Percentiles rank a stretch among this genome's conserved stretches.
Conservation (phyloP, 1,140 invertebrate species). For the Lanistes nyassanus region DNA sequence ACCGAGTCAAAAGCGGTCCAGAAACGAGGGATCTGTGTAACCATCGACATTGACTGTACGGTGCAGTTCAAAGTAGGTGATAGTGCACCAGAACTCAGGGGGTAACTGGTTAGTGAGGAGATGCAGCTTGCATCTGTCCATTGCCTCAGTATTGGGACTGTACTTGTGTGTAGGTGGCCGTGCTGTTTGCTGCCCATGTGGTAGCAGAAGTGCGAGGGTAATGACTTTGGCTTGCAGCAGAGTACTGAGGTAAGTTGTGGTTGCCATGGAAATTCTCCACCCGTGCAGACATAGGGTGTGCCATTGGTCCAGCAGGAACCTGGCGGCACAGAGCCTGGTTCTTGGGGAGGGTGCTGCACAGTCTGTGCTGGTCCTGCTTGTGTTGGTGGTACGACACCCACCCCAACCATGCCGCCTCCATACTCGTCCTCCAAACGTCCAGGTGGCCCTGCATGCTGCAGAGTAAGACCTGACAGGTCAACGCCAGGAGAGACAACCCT, state of each 20-base stretch:
- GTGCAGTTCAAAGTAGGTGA: constrained; percentile 98
- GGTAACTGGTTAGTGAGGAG: constrained; percentile 66
- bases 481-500: constrained; percentile 98
- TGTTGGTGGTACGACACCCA: too few relatives aligned
- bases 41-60: constrained; percentile 97
- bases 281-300: constrained; percentile 19
- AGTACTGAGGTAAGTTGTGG: constrained; percentile 19
- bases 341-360: too few relatives aligned
- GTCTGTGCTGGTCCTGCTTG: too few relatives aligned
- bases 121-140: constrained; percentile 54
- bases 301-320: constrained; percentile 22
- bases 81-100: constrained; percentile 98
- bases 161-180: constrained; percentile 81
- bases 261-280: constrained; percentile 22
- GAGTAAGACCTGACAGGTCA: constrained; percentile 62
- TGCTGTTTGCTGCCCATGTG: constrained; percentile 76
- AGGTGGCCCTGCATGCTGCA: constrained; percentile 63
- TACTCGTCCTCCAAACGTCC: too few relatives aligned
- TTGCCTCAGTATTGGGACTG: constrained; percentile 73
- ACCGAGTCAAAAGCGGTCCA: constrained; percentile 90
- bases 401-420: too few relatives aligned
- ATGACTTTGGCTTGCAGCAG: constrained; percentile 24
- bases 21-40: constrained; percentile 94
- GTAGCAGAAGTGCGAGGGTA: constrained; percentile 41
- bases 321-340: too few relatives aligned